A percentile compares a stretch with the other conserved stretches of the same genome.
These are phyloP conservation scores for Mustela nigripes DNA, from an alignment of 2,113 vertebrate genomes.

Conservation along the genomic window DNA sequence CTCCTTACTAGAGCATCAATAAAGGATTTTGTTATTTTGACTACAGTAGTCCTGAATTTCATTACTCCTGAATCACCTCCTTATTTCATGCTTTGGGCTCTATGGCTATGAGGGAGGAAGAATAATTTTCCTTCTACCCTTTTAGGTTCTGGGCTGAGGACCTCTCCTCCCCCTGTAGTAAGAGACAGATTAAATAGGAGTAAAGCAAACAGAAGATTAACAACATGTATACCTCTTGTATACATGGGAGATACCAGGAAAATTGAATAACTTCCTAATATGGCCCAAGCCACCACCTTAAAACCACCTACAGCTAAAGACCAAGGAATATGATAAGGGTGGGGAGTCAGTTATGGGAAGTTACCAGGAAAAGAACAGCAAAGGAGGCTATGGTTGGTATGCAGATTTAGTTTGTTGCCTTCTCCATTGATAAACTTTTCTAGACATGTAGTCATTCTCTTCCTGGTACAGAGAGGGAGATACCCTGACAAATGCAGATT, in stretches of 20 bases:
- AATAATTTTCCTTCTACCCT: not conserved
- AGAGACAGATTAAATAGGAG: not conserved
- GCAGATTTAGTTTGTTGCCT: not conserved
- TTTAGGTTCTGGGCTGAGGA: not conserved
- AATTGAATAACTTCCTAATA: not conserved
- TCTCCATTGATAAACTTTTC: not conserved
- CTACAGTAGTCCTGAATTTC: not conserved
- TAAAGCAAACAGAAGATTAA: not conserved
- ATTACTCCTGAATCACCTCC: not conserved
- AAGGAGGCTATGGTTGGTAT: not conserved
- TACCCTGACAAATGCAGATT: not conserved
- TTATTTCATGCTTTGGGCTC: conserved; percentile 54
- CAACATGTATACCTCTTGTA: not conserved
- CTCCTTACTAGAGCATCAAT: not conserved
- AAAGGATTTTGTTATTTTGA: not conserved
- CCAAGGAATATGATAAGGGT: not conserved
- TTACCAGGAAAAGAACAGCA: not conserved
- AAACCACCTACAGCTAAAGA: not conserved
- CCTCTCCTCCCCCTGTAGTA: not conserved
- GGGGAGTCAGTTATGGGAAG: not conserved
- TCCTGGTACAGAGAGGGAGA: not conserved
- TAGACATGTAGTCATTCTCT: not conserved
- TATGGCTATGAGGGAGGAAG: not conserved
- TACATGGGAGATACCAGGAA: not conserved
- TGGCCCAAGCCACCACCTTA: not conserved